Evolutionary conservation across 2,888 invertebrate species (phyloP).

Genomic region (Agriopis aurantiaria): DNA sequence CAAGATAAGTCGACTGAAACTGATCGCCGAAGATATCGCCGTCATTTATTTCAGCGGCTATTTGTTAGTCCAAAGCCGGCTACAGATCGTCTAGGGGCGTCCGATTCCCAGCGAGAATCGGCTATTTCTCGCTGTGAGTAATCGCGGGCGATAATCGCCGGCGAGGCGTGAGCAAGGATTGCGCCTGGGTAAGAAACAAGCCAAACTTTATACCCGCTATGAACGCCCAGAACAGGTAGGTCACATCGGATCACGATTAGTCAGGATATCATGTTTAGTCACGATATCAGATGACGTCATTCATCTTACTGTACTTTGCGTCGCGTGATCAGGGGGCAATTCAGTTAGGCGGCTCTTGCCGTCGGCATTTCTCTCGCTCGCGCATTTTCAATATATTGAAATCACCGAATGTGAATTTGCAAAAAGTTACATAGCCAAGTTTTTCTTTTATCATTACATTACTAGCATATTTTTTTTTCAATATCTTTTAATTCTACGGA

Average conservation of each 20-base stretch:
- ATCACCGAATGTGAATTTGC: too few species aligned
- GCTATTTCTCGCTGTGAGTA: slow-evolving; percentile 20
- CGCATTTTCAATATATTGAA: too few species aligned
- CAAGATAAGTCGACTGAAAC: slow-evolving; percentile 5
- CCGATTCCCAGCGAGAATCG: slow-evolving; percentile 8
- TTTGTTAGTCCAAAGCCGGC: slow-evolving; percentile 25
- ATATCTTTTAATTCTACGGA: too few species aligned
- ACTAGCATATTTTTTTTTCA: too few species aligned
- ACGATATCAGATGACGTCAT: neutral
- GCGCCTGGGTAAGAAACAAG: neutral
- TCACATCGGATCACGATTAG: too few species aligned
- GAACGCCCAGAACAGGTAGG: neutral
- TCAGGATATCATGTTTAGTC: neutral
- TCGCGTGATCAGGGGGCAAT: too few species aligned
- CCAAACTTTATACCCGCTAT: neutral
- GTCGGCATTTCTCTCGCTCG: too few species aligned
- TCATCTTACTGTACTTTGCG: neutral
- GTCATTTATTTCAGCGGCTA: slow-evolving; percentile 19
- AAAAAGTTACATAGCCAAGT: too few species aligned
- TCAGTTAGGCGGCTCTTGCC: too few species aligned
- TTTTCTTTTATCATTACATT: too few species aligned
- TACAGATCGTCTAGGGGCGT: slow-evolving; percentile 23
- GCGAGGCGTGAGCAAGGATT: slow-evolving; percentile 10
- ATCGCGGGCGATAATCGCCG: slow-evolving; percentile 31
- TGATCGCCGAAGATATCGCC: slow-evolving; percentile 19